Conservation (phyloP, 2,113 vertebrate species). For the Acrocephalus arundinaceus region DNA sequence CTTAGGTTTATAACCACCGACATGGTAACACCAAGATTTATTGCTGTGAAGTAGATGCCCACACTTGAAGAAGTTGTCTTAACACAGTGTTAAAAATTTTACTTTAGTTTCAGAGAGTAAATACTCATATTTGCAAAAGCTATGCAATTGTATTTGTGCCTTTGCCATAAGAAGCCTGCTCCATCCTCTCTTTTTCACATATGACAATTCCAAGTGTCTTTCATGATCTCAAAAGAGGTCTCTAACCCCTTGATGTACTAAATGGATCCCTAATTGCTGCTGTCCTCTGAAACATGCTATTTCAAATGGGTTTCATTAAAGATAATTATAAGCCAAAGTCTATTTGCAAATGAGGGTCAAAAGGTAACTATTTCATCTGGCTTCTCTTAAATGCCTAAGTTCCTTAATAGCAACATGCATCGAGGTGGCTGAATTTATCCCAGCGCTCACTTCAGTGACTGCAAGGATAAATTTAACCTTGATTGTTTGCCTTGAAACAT, state of each 20-base stretch:
- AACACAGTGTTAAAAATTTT: neutral
- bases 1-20: neutral
- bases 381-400: neutral
- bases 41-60: neutral
- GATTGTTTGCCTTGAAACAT: neutral
- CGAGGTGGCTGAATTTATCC: neutral
- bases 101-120: neutral
- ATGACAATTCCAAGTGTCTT: neutral
- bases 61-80: neutral
- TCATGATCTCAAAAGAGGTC: slow-evolving; percentile 3
- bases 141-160: neutral
- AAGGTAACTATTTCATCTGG: neutral
- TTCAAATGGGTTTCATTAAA: neutral
- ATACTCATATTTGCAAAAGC: neutral
- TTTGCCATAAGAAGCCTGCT: neutral
- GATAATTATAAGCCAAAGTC: neutral
- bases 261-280: slow-evolving; percentile 11
- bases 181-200: neutral
- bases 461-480: neutral
- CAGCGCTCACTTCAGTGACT: neutral
- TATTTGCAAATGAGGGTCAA: neutral
- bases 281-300: neutral
- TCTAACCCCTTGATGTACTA: neutral
- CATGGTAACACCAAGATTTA: neutral
- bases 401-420: neutral